phyloP scores from a whole-genome alignment of 37 sponge, comb jelly and placozoan genomes.

The Ianthella basta region DNA sequence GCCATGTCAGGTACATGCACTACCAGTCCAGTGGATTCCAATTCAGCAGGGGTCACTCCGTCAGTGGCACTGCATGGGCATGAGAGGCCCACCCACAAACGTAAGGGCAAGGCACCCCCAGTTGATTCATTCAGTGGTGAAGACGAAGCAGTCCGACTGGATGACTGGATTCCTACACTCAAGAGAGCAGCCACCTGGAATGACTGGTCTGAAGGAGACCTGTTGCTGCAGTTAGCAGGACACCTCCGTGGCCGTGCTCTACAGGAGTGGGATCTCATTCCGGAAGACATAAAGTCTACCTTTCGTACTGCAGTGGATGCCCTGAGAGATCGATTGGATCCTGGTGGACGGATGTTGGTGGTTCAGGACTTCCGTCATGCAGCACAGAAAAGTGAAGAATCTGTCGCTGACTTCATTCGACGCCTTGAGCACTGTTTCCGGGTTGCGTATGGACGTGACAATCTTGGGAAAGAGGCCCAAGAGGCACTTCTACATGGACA shows the following conservation, averaged over 20 bases:
- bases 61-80: background rate
- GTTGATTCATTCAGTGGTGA: conserved; percentile 53
- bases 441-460: conserved; percentile 53
- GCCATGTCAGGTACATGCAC: background rate
- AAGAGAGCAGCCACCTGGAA: conserved; percentile 53
- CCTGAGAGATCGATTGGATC: conserved; percentile 42
- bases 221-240: conserved; percentile 50
- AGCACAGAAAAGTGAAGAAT: conserved; percentile 34
- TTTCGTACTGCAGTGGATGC: conserved; percentile 4
- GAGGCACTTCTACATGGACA: conserved; percentile 46
- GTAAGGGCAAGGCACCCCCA: conserved; percentile 55
- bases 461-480: conserved; percentile 37
- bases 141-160: conserved; percentile 15
- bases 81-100: background rate
- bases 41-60: background rate
- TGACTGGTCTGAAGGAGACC: conserved; percentile 48
- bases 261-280: conserved; percentile 29
- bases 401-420: conserved; percentile 46
- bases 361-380: conserved; percentile 67
- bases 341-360: conserved; percentile 45
- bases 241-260: conserved; percentile 49
- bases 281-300: background rate
- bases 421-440: conserved; percentile 43
- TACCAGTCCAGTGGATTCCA: background rate
- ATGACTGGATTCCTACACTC: conserved; percentile 51